A percentile compares a stretch with the other conserved stretches of the same genome.
Evolutionary conservation across 2,113 vertebrate species (phyloP).

Genomic region (Strix aluco): DNA sequence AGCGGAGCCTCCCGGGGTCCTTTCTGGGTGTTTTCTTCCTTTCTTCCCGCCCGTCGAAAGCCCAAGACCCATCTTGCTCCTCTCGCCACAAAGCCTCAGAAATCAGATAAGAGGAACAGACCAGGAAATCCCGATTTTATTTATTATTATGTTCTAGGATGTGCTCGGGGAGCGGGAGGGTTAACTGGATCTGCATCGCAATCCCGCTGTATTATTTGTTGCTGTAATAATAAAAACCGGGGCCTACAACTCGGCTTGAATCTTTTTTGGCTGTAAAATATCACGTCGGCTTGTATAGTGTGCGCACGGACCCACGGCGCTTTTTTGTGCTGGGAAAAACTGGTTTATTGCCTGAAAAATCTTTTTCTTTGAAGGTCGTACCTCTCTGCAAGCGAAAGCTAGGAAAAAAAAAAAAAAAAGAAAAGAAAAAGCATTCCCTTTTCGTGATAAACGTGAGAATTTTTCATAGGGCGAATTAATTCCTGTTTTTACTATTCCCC

Average conservation of each 20-base stretch:
- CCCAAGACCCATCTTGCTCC: not conserved
- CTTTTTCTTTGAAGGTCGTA: not conserved
- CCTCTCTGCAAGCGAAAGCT: not conserved
- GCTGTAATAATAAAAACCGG: slow-evolving; percentile 23
- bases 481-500: not conserved
- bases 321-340: not conserved
- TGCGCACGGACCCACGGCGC: not conserved
- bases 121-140: not conserved
- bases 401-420: not conserved
- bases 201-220: not conserved
- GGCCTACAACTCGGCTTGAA: slow-evolving; percentile 39
- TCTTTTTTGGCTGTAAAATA: slow-evolving; percentile 1
- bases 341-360: not conserved
- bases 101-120: slow-evolving; percentile 20
- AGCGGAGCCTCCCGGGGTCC: not conserved
- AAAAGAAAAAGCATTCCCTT: not conserved
- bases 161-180: not conserved
- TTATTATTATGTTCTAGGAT: not conserved
- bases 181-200: slow-evolving; percentile 1
- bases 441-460: not conserved
- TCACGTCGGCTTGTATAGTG: not conserved
- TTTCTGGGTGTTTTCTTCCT: not conserved
- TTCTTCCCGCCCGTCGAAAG: not conserved
- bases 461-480: not conserved
- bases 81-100: not conserved